These are phyloP conservation scores for Centrocercus urophasianus DNA, from an alignment of 2,113 vertebrate genomes.

Conservation along the genomic window DNA sequence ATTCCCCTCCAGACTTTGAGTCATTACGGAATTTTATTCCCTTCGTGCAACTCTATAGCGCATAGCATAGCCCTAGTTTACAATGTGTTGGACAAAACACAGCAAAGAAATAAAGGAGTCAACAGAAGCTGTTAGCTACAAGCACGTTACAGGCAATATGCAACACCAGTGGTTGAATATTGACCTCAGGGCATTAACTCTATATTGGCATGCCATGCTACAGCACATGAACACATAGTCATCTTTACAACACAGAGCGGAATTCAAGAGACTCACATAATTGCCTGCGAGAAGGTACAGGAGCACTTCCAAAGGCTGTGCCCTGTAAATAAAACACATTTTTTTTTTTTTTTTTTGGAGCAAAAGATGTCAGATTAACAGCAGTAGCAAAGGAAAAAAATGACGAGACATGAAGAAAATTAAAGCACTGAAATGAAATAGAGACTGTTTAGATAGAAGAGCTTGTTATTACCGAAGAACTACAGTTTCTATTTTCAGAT, in stretches of 20 bases:
- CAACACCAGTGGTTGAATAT: conserved; percentile 80
- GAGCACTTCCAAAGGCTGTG: conserved; percentile 84
- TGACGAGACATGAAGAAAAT: conserved; percentile 53
- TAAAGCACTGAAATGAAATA: conserved; percentile 38
- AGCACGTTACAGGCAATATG: conserved; percentile 76
- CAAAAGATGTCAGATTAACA: conserved; percentile 76
- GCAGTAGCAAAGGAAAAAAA: conserved; percentile 68
- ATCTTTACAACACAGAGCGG: conserved; percentile 83
- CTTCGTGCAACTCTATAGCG: not conserved
- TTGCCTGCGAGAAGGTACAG: conserved; percentile 84
- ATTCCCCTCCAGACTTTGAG: conserved; percentile 78
- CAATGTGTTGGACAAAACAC: conserved; percentile 59
- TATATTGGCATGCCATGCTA: conserved; percentile 84
- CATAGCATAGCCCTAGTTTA: conserved; percentile 7
- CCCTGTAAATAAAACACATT: conserved; percentile 87
- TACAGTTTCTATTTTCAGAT: conserved; percentile 43
- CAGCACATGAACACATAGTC: conserved; percentile 81
- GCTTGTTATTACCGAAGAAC: conserved; percentile 31
- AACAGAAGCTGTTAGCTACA: conserved; percentile 67
- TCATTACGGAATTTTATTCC: conserved; percentile 12
- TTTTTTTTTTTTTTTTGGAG: conserved; percentile 75
- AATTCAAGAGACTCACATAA: conserved; percentile 85
- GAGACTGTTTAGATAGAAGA: conserved; percentile 33
- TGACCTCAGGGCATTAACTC: conserved; percentile 74
- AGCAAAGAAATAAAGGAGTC: conserved; percentile 60